These are phyloP conservation scores for Chionomys nivalis DNA, from an alignment of 2,113 vertebrate species.

Conservation along the genomic window DNA sequence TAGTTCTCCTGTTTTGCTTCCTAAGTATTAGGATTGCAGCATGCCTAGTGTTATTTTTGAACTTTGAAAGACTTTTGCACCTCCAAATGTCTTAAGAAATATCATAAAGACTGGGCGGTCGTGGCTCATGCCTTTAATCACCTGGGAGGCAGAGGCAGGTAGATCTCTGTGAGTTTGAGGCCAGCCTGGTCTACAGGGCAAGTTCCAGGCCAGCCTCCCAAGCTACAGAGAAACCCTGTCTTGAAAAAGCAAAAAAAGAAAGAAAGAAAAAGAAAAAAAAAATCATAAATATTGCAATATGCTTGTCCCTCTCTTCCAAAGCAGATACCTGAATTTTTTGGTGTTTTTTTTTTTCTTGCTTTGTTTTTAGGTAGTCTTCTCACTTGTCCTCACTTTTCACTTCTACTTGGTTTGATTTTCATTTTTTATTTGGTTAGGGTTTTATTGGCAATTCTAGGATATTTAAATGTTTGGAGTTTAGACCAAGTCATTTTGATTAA, in stretches of 20 bases:
- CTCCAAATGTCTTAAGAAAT: conserved; percentile 26
- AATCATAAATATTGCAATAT: neutral
- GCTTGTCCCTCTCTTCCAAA: conserved; percentile 35
- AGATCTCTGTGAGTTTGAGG: too few relatives aligned
- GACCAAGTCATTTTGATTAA: conserved; percentile 52
- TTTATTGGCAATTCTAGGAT: conserved; percentile 45
- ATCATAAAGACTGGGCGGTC: neutral
- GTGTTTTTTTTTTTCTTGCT: conserved; percentile 12
- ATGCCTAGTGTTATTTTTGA: neutral
- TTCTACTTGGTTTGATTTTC: neutral
- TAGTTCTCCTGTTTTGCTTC: neutral
- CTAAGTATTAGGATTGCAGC: neutral
- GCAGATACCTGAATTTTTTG: conserved; percentile 37
- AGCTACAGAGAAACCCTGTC: too few relatives aligned
- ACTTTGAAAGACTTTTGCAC: conserved; percentile 47
- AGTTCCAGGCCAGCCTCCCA: too few relatives aligned
- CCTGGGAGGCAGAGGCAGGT: too few relatives aligned
- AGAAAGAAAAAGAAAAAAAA: too few relatives aligned
- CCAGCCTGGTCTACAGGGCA: too few relatives aligned
- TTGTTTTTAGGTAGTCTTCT: conserved; percentile 19
- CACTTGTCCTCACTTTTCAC: neutral
- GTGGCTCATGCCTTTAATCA: too few relatives aligned
- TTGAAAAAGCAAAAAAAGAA: too few relatives aligned
- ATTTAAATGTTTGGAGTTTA: neutral
- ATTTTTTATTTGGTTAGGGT: conserved; percentile 45